Evolutionary conservation across 2,113 vertebrate genomes (phyloP).

Genomic region (Isurus oxyrinchus): DNA sequence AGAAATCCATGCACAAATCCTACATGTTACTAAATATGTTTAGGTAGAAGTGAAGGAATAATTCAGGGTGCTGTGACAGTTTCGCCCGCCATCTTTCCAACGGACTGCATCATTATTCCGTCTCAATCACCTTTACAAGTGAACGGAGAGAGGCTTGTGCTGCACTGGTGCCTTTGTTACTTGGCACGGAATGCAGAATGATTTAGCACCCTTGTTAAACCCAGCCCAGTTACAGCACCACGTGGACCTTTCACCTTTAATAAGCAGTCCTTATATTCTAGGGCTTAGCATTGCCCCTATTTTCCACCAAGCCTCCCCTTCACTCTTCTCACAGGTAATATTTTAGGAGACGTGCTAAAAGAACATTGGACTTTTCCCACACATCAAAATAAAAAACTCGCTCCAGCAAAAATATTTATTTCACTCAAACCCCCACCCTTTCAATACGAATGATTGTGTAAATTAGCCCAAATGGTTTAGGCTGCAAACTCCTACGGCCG

Average conservation of each 20-base stretch:
- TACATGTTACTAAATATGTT: not conserved
- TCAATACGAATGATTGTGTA: not conserved
- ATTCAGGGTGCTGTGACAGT: not conserved
- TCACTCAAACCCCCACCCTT: not conserved
- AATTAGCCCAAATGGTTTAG: not conserved
- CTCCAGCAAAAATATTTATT: not conserved
- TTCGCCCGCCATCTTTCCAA: conserved; percentile 12
- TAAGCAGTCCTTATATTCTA: not conserved
- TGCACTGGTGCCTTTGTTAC: not conserved
- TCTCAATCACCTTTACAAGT: not conserved
- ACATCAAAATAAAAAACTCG: not conserved
- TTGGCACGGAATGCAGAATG: not conserved
- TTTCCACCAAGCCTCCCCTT: too few species aligned
- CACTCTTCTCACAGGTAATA: not conserved
- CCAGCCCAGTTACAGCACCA: not conserved
- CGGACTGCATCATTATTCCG: not conserved
- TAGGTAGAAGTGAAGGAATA: not conserved
- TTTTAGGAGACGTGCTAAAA: not conserved
- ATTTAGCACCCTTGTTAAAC: not conserved
- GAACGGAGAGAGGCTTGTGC: not conserved
- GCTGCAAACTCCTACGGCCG: not conserved
- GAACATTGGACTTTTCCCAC: not conserved
- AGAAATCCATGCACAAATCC: not conserved
- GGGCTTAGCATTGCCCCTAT: not conserved
- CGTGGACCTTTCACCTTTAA: not conserved